These are phyloP conservation scores for Cancer borealis DNA, from an alignment of 2,888 invertebrate genomes.

Conservation along the genomic window DNA sequence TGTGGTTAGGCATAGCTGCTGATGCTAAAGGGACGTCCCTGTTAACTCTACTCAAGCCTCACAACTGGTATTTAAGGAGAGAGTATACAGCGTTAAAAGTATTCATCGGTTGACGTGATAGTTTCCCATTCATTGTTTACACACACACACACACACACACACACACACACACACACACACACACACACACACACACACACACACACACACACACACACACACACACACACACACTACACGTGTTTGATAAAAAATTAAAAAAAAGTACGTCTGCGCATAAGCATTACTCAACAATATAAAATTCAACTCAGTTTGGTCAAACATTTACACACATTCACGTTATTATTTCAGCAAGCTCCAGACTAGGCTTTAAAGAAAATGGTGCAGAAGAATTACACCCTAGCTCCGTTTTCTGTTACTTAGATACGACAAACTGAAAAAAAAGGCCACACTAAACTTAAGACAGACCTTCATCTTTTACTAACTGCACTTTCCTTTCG, in stretches of 20 bases:
- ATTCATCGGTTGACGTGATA: background rate
- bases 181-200: slow-evolving; percentile 22
- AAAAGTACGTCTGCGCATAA: background rate
- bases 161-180: slow-evolving; percentile 43
- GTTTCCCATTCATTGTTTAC: background rate
- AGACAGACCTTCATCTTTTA: background rate
- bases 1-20: background rate
- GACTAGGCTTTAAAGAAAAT: slow-evolving; percentile 21
- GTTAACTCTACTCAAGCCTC: too few relatives aligned
- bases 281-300: background rate
- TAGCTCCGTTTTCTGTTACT: background rate
- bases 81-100: too few relatives aligned
- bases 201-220: slow-evolving; percentile 42
- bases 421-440: slow-evolving; percentile 21
- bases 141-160: slow-evolving; percentile 27
- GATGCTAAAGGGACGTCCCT: too few relatives aligned
- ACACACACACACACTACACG: background rate
- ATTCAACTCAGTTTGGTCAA: background rate
- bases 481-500: background rate
- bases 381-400: background rate
- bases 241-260: background rate
- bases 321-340: background rate
- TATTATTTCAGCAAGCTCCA: background rate
- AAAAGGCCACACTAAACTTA: background rate
- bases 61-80: too few relatives aligned